These are phyloP conservation scores for Melieria picta DNA, from an alignment of 2,888 invertebrate genomes.

Conservation along the genomic window DNA sequence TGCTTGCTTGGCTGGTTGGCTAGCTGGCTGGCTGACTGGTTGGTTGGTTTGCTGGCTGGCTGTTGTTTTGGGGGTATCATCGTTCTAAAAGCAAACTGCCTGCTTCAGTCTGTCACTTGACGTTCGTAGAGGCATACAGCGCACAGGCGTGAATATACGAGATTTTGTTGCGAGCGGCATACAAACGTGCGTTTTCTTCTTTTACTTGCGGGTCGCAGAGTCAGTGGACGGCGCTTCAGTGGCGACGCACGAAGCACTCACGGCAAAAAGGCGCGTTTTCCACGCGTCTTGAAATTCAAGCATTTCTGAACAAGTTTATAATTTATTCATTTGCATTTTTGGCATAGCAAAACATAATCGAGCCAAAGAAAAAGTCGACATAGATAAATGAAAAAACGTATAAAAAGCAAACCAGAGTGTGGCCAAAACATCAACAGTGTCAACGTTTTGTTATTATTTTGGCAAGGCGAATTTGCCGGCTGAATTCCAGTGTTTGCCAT, in stretches of 20 bases:
- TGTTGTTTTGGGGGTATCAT: slow-evolving; percentile 52
- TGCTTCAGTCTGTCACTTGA: slow-evolving; percentile 65
- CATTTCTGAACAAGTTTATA: no score
- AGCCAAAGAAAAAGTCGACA: not conserved
- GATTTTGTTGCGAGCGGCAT: slow-evolving; percentile 38
- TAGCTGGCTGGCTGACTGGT: slow-evolving; percentile 19
- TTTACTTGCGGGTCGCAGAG: not conserved
- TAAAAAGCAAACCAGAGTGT: no score
- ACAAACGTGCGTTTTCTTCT: slow-evolving; percentile 41
- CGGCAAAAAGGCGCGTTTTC: not conserved
- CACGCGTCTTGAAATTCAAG: no score
- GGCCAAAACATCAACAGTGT: no score
- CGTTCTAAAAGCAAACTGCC: slow-evolving; percentile 62
- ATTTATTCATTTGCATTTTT: no score
- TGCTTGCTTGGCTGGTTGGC: slow-evolving; percentile 40
- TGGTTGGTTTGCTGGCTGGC: slow-evolving; percentile 36
- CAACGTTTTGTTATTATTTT: no score
- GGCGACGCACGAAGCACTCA: no score
- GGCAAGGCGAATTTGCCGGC: no score
- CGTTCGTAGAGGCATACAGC: slow-evolving; percentile 58
- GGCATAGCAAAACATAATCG: not conserved
- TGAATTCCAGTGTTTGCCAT: no score
- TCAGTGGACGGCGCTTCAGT: slow-evolving; percentile 2
- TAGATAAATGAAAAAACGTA: not conserved
- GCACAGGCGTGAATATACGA: slow-evolving; percentile 46